phyloP scores from a whole-genome alignment of 2,113 vertebrate species.

The Ceuthmochares aereus region DNA sequence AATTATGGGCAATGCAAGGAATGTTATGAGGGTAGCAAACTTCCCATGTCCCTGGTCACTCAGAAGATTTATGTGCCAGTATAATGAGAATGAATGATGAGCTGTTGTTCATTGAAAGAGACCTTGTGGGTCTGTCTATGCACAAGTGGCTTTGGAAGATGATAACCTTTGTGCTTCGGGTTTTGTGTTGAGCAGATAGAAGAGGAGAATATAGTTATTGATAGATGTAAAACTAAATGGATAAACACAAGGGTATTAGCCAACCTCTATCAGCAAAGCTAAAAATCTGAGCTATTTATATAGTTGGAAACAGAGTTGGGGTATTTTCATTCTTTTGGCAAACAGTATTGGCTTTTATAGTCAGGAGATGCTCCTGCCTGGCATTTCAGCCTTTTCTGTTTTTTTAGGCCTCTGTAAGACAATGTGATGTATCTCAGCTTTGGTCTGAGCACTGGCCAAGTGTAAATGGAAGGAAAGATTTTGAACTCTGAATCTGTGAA shows the following conservation, averaged over 20 bases:
- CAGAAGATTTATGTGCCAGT: slow-evolving; percentile 34
- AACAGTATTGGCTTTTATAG: not conserved
- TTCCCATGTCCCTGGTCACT: not conserved
- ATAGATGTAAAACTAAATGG: not conserved
- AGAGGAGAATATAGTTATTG: not conserved
- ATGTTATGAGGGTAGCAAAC: slow-evolving; percentile 37
- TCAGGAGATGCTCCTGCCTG: not conserved
- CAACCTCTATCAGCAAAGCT: not conserved
- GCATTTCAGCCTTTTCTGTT: slow-evolving; percentile 17
- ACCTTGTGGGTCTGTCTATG: not conserved
- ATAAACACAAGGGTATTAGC: not conserved
- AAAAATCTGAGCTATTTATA: slow-evolving; percentile 22
- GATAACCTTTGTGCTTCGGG: slow-evolving; percentile 18
- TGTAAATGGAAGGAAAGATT: not conserved
- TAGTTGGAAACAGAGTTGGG: not conserved
- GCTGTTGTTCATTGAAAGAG: not conserved
- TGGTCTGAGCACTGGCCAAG: not conserved
- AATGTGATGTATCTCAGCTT: not conserved
- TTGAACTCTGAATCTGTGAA: not conserved
- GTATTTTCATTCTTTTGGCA: slow-evolving; percentile 11
- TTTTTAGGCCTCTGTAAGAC: not conserved
- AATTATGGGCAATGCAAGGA: not conserved
- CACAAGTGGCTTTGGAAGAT: not conserved
- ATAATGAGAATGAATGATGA: slow-evolving; percentile 30
- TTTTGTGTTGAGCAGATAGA: slow-evolving; percentile 22